phyloP scores from a whole-genome alignment of 2,888 invertebrate genomes.

The Plebejus argus region DNA sequence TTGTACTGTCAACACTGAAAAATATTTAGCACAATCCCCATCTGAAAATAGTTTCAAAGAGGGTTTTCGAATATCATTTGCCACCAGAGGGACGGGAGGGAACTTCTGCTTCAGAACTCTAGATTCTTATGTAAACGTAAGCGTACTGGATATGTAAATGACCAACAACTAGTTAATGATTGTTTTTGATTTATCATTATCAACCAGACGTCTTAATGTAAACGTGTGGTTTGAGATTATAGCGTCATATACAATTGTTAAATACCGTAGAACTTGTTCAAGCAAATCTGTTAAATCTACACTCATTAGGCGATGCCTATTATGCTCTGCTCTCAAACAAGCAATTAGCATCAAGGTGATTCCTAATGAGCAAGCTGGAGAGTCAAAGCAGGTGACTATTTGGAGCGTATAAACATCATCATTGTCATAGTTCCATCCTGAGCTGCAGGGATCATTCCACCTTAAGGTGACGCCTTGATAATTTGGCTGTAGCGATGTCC shows the following conservation, averaged over 20 bases:
- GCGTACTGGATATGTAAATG: not conserved
- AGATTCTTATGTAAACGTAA: not conserved
- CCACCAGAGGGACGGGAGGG: no score
- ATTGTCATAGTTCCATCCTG: not conserved
- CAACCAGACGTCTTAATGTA: not conserved
- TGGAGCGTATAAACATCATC: not conserved
- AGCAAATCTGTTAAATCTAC: not conserved
- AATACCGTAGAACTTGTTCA: not conserved
- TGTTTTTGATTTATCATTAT: not conserved
- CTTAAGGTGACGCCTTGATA: no score
- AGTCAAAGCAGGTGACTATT: not conserved
- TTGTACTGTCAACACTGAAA: no score
- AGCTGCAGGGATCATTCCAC: no score
- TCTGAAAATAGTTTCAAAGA: no score
- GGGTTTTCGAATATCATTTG: no score
- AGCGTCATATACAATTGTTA: not conserved
- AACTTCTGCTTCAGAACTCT: no score
- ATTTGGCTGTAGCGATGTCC: no score
- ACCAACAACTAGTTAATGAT: not conserved
- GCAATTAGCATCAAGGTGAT: not conserved
- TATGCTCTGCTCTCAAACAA: not conserved
- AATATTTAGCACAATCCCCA: no score
- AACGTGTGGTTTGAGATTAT: not conserved
- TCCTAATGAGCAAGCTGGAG: not conserved
- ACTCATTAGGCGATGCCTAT: not conserved